Evolutionary conservation across 2,113 vertebrate genomes (phyloP), one percentile per base, ranked within the genome.

Genomic region (Salminus brasiliensis): DNA sequence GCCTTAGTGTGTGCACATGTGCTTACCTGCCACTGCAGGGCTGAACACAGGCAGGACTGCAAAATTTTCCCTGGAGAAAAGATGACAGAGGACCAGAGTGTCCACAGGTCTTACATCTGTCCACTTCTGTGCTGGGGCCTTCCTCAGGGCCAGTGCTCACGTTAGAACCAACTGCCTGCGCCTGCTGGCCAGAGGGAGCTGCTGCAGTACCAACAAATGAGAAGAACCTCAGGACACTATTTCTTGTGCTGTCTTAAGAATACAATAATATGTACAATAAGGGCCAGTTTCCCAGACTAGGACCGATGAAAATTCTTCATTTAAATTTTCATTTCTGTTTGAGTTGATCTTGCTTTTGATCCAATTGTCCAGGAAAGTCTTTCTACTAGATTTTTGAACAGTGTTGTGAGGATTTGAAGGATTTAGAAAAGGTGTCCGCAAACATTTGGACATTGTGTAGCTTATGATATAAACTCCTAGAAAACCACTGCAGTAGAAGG

Each of bases 41-140:
- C 86, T 95, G 95, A 23, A 89, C 92, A 81, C 93, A 94, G 0
- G 34, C 36, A 0, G 90, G 85, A 84, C 92, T 88, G 52, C 90
- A 91, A 83, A 93, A 94, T 83, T 93, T 95, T 0, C 94, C 94
- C 73, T 93, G 94, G 43, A 94, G 81, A 72, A 93, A 93, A 63
- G 84, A 87, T 60, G 94, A 93, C 68, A 88, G 91, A 21, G 88
- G 80, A 63, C 89, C 89, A 1, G 79, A 74, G 27, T 87, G 81
- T 4, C 93, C 92, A 29, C 87, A 94, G 30, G 90, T 89, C 65
- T 87, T 87, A 75, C 93, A 91, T 80, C 86, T 90, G n/a, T 77
- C 84, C 74, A 87, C 72, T 66, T 92, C 88, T 71, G 71, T 80
- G 36, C 85, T 87, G 13, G 86, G 82, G 10, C 85, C 84, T 72